phyloP scores from a whole-genome alignment of 1,140 invertebrate species.

The Danaus melanippus region DNA sequence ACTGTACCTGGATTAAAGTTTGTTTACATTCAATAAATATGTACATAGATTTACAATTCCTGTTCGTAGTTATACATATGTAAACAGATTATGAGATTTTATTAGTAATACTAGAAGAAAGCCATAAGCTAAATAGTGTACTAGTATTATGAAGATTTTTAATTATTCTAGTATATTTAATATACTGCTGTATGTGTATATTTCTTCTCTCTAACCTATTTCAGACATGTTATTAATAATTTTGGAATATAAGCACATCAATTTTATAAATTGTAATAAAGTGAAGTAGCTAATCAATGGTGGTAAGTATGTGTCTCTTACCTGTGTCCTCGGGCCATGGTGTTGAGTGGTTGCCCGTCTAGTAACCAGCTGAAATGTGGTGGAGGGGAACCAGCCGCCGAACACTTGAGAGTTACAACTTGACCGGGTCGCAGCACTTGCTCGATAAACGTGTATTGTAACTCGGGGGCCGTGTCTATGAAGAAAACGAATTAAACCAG shows the following conservation, averaged over 20 bases:
- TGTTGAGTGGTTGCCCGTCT: slow-evolving; percentile 81
- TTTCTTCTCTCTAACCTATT: no score
- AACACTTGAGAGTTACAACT: slow-evolving; percentile 85
- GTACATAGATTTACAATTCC: no score
- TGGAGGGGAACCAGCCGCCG: slow-evolving; percentile 87
- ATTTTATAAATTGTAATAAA: not conserved
- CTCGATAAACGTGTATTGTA: slow-evolving; percentile 88
- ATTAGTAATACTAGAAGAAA: not conserved
- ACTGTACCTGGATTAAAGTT: slow-evolving; percentile 72
- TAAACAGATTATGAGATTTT: no score
- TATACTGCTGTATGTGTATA: no score
- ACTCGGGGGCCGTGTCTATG: slow-evolving; percentile 83
- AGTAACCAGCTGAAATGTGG: slow-evolving; percentile 88
- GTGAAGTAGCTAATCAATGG: not conserved
- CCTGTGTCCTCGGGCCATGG: slow-evolving; percentile 76
- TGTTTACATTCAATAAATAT: slow-evolving; percentile 5
- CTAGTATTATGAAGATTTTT: no score
- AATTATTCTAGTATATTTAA: no score
- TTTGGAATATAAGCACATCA: no score
- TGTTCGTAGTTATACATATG: no score
- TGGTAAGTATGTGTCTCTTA: slow-evolving; percentile 26
- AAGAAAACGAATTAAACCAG: not conserved
- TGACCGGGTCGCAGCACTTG: slow-evolving; percentile 86
- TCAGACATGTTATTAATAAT: no score
- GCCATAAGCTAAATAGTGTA: no score